These are phyloP conservation scores for Aurelia sp. DNA, from an alignment of 30 jellyfish, hydroid and myxozoan species.

Conservation along the genomic window DNA sequence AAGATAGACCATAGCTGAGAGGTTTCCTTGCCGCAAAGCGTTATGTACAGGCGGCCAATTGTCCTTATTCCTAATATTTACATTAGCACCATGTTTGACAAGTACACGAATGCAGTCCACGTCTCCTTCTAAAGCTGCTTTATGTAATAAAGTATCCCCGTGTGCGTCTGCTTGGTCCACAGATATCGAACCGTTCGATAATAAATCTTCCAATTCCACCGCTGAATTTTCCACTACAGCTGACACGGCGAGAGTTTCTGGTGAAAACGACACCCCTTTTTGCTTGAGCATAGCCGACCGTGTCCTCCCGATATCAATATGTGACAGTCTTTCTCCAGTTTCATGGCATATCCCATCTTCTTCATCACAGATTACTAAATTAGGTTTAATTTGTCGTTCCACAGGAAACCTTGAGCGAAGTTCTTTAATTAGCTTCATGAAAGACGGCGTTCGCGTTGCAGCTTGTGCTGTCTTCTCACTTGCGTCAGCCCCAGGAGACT, in stretches of 20 bases:
- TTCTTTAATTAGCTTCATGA: constrained; percentile 41
- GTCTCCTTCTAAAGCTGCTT: constrained; percentile 76
- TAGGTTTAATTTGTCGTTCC: constrained; percentile 5
- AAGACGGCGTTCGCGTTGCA: constrained; percentile 44
- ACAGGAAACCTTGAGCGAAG: constrained; percentile 61
- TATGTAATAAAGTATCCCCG: constrained; percentile 72
- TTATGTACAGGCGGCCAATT: constrained; percentile 79
- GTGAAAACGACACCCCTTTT: constrained; percentile 70
- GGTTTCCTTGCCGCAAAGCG: constrained; percentile 49
- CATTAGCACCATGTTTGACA: constrained; percentile 64
- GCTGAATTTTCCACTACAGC: constrained; percentile 60
- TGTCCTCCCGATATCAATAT: constrained; percentile 22
- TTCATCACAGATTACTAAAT: constrained; percentile 14
- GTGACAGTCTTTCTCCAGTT: constrained; percentile 69
- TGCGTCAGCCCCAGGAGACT: neutral
- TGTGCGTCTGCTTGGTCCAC: constrained; percentile 35
- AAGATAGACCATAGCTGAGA: constrained; percentile 69
- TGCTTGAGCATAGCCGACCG: constrained; percentile 11
- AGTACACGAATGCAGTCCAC: constrained; percentile 62
- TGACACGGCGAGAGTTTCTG: constrained; percentile 67
- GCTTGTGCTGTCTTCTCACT: neutral
- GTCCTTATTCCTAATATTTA: constrained; percentile 41
- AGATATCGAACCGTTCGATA: constrained; percentile 23
- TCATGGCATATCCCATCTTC: constrained; percentile 66
- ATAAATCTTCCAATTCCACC: constrained; percentile 29